Percentiles rank a stretch among this genome's conserved stretches.
These are phyloP conservation scores for Chionomys nivalis DNA, from an alignment of 2,113 vertebrate genomes.

Conservation along the genomic window DNA sequence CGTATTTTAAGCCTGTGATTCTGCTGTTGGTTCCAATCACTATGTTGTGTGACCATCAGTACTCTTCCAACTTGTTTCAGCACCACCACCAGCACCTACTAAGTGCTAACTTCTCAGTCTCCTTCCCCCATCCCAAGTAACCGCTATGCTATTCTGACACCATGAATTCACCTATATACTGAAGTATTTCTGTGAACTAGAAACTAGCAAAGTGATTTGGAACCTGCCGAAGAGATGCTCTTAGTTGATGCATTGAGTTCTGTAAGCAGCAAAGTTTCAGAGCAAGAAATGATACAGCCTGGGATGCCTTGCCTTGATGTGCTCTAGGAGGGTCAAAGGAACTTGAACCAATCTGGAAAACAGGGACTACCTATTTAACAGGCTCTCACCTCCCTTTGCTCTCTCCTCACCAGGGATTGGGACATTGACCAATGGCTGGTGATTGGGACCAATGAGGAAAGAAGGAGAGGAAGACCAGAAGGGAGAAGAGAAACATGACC, in stretches of 20 bases:
- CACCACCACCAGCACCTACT: not conserved
- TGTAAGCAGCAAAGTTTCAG: not conserved
- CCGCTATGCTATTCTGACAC: not conserved
- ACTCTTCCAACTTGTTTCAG: not conserved
- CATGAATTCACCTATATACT: not conserved
- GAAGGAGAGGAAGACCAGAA: not conserved
- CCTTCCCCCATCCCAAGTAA: not conserved
- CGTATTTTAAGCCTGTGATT: not conserved
- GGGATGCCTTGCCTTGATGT: not conserved
- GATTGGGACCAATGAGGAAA: not conserved
- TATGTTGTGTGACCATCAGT: not conserved
- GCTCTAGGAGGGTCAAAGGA: not conserved
- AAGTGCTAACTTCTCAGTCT: not conserved
- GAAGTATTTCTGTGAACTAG: not conserved
- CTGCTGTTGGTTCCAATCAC: not conserved
- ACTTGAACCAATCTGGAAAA: not conserved
- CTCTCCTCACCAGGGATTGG: not conserved
- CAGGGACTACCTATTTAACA: not conserved
- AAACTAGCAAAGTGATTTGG: not conserved
- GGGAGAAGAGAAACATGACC: not conserved
- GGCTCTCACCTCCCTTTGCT: too few species aligned
- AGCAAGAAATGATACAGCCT: not conserved
- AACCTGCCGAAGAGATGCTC: not conserved
- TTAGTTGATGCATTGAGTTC: not conserved
- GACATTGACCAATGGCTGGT: not conserved